Evolutionary conservation across 2,797 vertebrate genomes (phyloP).

Genomic region (Notolepis coatsorum): DNA sequence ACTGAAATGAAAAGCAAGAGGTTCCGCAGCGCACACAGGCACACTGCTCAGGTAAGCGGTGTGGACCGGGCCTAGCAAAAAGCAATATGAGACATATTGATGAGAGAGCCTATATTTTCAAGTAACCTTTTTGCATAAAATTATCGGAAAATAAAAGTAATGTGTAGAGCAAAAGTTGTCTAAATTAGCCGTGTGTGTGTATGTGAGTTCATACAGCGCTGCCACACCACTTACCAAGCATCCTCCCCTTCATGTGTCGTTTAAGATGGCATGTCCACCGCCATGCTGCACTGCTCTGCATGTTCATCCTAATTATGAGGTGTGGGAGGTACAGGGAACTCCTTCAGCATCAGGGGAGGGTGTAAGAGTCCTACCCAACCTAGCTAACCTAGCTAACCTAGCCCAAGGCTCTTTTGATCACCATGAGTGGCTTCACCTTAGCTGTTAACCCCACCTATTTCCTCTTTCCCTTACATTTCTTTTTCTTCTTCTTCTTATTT

Average conservation of each 20-base stretch:
- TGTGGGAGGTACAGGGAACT: slow-evolving; percentile 50
- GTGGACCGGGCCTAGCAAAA: too few species aligned
- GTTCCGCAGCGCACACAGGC: too few species aligned
- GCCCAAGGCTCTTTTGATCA: slow-evolving; percentile 67
- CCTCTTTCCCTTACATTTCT: background rate
- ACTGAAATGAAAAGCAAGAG: too few species aligned
- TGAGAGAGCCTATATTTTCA: too few species aligned
- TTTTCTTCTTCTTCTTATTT: background rate
- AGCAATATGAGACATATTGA: too few species aligned
- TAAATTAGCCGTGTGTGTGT: slow-evolving; percentile 8
- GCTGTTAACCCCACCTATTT: slow-evolving; percentile 74
- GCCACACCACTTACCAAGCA: slow-evolving; percentile 38
- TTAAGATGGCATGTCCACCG: slow-evolving; percentile 46
- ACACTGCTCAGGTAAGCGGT: too few species aligned
- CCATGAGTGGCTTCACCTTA: slow-evolving; percentile 76
- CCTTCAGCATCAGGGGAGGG: slow-evolving; percentile 57
- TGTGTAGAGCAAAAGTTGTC: too few species aligned
- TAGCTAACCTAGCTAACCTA: slow-evolving; percentile 73
- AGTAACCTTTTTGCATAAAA: too few species aligned
- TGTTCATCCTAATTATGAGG: slow-evolving; percentile 74
- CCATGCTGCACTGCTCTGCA: slow-evolving; percentile 54
- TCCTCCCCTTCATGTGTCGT: slow-evolving; percentile 64
- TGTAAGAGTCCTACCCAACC: slow-evolving; percentile 70
- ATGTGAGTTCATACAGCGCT: slow-evolving; percentile 25
- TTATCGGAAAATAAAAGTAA: too few species aligned